Conservation (phyloP, 2,888 invertebrate species). For the Hylaea fasciaria region DNA sequence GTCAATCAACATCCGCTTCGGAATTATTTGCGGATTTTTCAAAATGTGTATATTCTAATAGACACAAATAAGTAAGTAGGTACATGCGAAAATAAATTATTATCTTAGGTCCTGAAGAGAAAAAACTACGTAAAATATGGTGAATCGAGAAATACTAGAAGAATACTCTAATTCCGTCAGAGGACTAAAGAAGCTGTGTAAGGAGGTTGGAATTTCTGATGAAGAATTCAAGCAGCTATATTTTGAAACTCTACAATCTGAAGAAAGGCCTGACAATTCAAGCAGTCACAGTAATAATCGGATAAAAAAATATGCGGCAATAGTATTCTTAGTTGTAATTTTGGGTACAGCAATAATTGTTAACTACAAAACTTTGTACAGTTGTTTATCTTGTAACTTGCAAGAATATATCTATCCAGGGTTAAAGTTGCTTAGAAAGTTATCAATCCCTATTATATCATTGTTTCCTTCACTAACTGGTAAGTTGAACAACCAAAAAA, state of each 20-base stretch:
- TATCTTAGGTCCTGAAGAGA: no score
- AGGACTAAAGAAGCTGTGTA: slow-evolving; percentile 84
- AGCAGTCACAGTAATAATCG: neutral
- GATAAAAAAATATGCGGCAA: slow-evolving; percentile 12
- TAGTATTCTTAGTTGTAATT: slow-evolving; percentile 39
- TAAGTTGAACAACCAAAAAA: slow-evolving; percentile 58
- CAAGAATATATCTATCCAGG: slow-evolving; percentile 93
- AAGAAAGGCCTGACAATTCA: slow-evolving; percentile 50
- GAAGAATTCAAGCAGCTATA: slow-evolving; percentile 86
- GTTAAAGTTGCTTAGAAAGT: slow-evolving; percentile 88
- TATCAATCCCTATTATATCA: slow-evolving; percentile 91
- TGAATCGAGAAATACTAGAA: slow-evolving; percentile 52
- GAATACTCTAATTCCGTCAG: slow-evolving; percentile 84
- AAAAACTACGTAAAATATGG: slow-evolving; percentile 36
- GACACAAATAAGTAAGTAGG: no score
- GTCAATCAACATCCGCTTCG: no score
- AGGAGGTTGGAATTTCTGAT: slow-evolving; percentile 85
- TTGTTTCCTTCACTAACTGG: slow-evolving; percentile 90
- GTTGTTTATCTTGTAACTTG: slow-evolving; percentile 88
- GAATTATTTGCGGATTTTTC: no score
- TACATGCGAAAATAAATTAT: no score
- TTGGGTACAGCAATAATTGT: slow-evolving; percentile 54
- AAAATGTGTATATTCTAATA: no score
- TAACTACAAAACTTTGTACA: slow-evolving; percentile 87
- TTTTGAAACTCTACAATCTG: slow-evolving; percentile 70